Conservation (phyloP, 2,113 vertebrate species). For the Sarotherodon lohbergeri region DNA sequence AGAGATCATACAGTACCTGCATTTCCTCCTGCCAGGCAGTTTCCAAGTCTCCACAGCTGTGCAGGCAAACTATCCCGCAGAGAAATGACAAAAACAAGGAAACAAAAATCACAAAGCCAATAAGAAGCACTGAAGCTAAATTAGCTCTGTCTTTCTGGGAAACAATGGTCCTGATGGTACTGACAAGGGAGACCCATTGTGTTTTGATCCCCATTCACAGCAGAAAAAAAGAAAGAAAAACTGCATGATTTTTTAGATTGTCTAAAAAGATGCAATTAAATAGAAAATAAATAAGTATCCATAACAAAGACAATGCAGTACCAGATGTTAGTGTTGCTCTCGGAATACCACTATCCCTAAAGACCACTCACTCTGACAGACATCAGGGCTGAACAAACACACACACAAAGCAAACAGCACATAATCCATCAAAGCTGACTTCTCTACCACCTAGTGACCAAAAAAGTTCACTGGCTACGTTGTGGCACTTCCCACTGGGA, state of each 20-base stretch:
- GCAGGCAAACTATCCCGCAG: constrained; percentile 46
- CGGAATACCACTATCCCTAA: constrained; percentile 24
- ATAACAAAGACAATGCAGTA: constrained; percentile 25
- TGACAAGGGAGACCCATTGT: constrained; percentile 54
- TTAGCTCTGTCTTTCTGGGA: constrained; percentile 64
- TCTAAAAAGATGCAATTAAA: constrained; percentile 56
- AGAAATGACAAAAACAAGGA: constrained; percentile 52
- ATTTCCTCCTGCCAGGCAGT: constrained; percentile 48
- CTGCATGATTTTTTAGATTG: constrained; percentile 14
- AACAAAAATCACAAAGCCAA: constrained; percentile 59
- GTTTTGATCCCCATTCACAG: constrained; percentile 44
- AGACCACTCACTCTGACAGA: constrained; percentile 44
- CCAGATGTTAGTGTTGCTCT: constrained; percentile 63
- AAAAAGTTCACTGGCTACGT: not conserved
- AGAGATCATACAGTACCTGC: constrained; percentile 58
- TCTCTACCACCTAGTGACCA: constrained; percentile 14
- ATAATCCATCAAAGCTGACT: constrained; percentile 55
- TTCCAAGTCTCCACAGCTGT: constrained; percentile 65
- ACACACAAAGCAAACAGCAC: not conserved
- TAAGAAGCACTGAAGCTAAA: constrained; percentile 52
- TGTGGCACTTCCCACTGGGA: constrained; percentile 1
- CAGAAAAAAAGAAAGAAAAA: constrained; percentile 19
- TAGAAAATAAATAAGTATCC: constrained; percentile 53
- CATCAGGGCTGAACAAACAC: constrained; percentile 15
- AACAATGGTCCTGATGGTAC: constrained; percentile 59